A percentile compares a stretch with the other conserved stretches of the same genome.
phyloP scores from a whole-genome alignment of 2,888 invertebrate genomes.

The Orthonychiurus folsomi region DNA sequence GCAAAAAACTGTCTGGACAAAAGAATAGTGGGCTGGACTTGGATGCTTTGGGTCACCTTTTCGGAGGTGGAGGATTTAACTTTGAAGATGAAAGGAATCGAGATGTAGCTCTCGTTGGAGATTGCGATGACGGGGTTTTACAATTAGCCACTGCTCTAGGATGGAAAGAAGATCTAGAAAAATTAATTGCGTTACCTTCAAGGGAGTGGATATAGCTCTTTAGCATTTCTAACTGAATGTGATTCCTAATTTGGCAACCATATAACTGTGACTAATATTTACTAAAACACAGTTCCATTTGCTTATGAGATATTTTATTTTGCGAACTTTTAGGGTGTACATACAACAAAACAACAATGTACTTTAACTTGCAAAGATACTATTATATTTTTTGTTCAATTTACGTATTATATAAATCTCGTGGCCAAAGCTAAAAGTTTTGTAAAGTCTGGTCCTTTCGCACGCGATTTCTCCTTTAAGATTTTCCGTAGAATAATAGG shows the following conservation, averaged over 20 bases:
- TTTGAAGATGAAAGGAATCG: conserved; percentile 58
- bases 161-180: no score
- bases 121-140: conserved; percentile 71
- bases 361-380: no score
- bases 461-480: conserved; percentile 66
- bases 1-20: conserved; percentile 42
- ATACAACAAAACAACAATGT: no score
- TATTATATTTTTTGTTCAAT: no score
- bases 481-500: conserved; percentile 79
- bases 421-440: conserved; percentile 84
- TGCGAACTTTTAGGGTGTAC: no score
- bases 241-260: no score
- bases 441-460: conserved; percentile 82
- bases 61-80: conserved; percentile 54
- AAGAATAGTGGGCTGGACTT: conserved; percentile 27
- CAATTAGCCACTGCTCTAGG: conserved; percentile 65
- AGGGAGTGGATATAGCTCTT: no score
- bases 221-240: no score
- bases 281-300: no score
- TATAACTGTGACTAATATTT: no score
- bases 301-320: no score
- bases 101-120: conserved; percentile 72
- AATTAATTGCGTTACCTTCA: no score
- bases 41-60: conserved; percentile 29
- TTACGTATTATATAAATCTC: conserved; percentile 61